A percentile compares a stretch with the other conserved stretches of the same genome.
Evolutionary conservation across 2,797 vertebrate species (phyloP).

Genomic region (Pteropus rufus): DNA sequence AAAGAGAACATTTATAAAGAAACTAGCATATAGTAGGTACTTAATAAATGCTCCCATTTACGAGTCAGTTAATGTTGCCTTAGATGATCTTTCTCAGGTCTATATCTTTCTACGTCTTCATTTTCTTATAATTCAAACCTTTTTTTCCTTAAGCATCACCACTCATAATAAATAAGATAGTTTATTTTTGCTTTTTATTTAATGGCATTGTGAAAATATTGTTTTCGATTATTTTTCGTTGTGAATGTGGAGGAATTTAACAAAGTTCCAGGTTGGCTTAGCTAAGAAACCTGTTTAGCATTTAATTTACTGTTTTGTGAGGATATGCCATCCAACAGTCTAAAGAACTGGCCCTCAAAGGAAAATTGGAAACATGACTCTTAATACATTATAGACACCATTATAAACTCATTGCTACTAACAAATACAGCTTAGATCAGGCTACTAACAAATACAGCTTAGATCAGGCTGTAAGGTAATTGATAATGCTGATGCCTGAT

Average conservation of each 20-base stretch:
- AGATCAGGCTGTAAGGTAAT: constrained; percentile 18
- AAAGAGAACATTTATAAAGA: background rate
- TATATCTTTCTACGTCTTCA: background rate
- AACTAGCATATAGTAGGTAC: background rate
- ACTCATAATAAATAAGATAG: background rate
- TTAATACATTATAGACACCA: background rate
- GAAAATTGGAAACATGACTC: constrained; percentile 28
- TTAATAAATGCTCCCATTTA: background rate
- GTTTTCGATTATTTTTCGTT: background rate
- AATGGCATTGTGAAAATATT: background rate
- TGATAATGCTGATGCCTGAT: background rate
- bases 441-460: constrained; percentile 26
- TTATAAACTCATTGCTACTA: constrained; percentile 29
- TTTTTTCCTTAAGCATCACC: background rate
- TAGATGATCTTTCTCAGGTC: background rate
- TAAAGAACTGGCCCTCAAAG: background rate
- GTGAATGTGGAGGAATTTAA: background rate
- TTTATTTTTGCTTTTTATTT: constrained; percentile 6
- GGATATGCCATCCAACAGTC: background rate
- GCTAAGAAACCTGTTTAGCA: background rate
- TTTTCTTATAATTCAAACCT: background rate
- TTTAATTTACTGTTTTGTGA: constrained; percentile 43
- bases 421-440: constrained; percentile 33
- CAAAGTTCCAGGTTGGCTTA: constrained; percentile 20
- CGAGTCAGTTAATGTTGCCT: background rate